These are phyloP conservation scores for Gymnosoma rotundatum DNA, from an alignment of 2,888 invertebrate genomes.

Conservation along the genomic window DNA sequence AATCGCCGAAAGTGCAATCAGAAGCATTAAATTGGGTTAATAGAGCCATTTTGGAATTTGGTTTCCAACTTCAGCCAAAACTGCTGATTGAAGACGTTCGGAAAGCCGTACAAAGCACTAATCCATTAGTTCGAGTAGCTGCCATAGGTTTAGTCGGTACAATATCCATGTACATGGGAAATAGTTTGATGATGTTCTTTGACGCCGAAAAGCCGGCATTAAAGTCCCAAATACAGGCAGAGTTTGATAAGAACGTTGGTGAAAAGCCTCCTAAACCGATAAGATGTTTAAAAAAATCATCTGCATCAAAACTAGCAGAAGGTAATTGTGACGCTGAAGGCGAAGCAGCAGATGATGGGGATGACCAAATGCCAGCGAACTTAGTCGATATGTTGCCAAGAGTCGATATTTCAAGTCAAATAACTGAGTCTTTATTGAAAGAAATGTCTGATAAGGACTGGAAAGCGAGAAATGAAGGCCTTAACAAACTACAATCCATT, in stretches of 20 bases:
- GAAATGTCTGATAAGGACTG: conserved; percentile 95
- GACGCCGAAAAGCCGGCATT: conserved; percentile 93
- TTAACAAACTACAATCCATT: conserved; percentile 82
- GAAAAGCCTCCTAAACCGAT: conserved; percentile 90
- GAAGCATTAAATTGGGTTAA: conserved; percentile 92
- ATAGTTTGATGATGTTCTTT: conserved; percentile 88
- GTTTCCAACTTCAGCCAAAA: conserved; percentile 90
- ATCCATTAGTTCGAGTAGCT: conserved; percentile 91
- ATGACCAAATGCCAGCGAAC: conserved; percentile 82
- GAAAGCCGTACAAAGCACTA: conserved; percentile 92
- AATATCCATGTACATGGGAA: conserved; percentile 92
- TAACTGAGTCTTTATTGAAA: conserved; percentile 90
- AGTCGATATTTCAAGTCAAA: conserved; percentile 90
- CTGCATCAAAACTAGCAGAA: conserved; percentile 66
- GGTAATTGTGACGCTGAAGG: conserved; percentile 66
- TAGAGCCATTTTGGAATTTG: conserved; percentile 92
- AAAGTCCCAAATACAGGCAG: conserved; percentile 91
- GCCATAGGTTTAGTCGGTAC: conserved; percentile 86
- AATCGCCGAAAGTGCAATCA: conserved; percentile 95
- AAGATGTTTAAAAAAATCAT: conserved; percentile 83
- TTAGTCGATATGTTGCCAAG: conserved; percentile 89
- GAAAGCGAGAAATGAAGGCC: conserved; percentile 87
- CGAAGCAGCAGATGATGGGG: conserved; percentile 74
- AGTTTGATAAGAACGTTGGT: conserved; percentile 91
- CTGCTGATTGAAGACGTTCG: conserved; percentile 89